Evolutionary conservation across 1,140 invertebrate genomes (phyloP).

Genomic region (Akabosia matsudoensis): DNA sequence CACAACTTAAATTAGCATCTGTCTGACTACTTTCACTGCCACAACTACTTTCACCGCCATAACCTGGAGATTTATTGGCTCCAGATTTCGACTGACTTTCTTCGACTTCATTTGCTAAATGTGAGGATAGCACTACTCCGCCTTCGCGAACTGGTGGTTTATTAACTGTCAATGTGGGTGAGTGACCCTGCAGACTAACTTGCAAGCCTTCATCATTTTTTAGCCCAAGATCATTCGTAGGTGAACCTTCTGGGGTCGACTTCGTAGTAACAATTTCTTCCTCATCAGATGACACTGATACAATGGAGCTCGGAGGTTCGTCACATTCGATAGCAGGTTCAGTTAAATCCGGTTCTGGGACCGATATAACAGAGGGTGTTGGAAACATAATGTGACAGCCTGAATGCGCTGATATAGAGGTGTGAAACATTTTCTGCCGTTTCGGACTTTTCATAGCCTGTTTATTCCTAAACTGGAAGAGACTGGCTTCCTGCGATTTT

Average conservation of each 20-base stretch:
- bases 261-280: background rate
- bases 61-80: background rate
- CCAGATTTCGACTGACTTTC: background rate
- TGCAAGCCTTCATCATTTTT: background rate
- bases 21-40: background rate
- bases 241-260: background rate
- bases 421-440: background rate
- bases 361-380: background rate
- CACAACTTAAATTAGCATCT: background rate
- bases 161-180: background rate
- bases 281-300: background rate
- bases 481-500: background rate
- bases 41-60: background rate
- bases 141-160: background rate
- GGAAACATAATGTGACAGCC: background rate
- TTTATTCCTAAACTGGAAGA: background rate
- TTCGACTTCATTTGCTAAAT: background rate
- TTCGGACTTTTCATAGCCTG: background rate
- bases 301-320: background rate
- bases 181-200: background rate
- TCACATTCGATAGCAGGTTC: slow-evolving; percentile 1
- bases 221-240: background rate
- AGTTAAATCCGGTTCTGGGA: background rate
- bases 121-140: background rate
- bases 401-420: background rate